phyloP scores from a whole-genome alignment of 1,140 invertebrate species.

The Paralvinella palmiformis region DNA sequence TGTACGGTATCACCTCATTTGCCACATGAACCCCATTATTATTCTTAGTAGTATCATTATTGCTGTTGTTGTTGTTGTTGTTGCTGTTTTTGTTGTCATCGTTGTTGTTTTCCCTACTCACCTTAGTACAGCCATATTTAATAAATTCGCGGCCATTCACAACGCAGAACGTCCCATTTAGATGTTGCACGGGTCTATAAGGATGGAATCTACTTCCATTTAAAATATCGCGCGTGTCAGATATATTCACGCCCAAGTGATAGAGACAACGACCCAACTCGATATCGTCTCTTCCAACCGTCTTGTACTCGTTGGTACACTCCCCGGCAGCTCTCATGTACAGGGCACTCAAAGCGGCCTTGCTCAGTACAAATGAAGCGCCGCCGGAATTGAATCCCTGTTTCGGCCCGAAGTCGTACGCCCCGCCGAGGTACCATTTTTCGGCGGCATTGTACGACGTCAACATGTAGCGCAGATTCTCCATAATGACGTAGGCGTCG shows the following conservation, averaged over 20 bases:
- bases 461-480: slow-evolving; percentile 20
- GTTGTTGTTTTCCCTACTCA: too few species aligned
- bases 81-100: too few species aligned
- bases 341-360: slow-evolving; percentile 33
- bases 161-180: too few species aligned
- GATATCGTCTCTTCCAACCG: slow-evolving; percentile 70
- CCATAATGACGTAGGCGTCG: slow-evolving; percentile 18
- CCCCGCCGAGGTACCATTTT: slow-evolving; percentile 48
- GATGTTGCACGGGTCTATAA: slow-evolving; percentile 67
- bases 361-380: slow-evolving; percentile 47
- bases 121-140: too few species aligned
- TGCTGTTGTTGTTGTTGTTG: too few species aligned
- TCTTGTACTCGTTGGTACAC: slow-evolving; percentile 49
- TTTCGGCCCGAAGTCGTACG: slow-evolving; percentile 39
- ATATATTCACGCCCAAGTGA: slow-evolving; percentile 76
- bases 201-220: slow-evolving; percentile 90
- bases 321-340: slow-evolving; percentile 12
- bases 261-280: slow-evolving; percentile 90
- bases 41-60: too few species aligned
- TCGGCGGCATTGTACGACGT: slow-evolving; percentile 17
- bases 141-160: too few species aligned
- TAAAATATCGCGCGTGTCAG: slow-evolving; percentile 74
- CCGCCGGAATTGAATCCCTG: slow-evolving; percentile 94
- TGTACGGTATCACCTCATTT: too few species aligned
- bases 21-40: too few species aligned